Percentiles rank a stretch among this genome's conserved stretches.
phyloP scores from a whole-genome alignment of 2,888 invertebrate species.

The Oscheius onirici region DNA sequence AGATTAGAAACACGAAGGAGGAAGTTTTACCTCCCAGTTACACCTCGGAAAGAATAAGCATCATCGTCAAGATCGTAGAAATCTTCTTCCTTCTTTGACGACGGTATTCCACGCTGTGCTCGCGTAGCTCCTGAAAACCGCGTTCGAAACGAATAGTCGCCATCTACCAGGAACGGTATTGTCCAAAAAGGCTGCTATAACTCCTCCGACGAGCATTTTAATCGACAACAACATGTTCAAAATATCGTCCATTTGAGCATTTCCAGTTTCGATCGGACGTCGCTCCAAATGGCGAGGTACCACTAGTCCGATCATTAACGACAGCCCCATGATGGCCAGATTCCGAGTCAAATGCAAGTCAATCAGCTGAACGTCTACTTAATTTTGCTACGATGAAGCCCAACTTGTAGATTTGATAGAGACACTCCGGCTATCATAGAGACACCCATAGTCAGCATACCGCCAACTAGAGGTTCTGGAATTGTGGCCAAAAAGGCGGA shows the following conservation, averaged over 20 bases:
- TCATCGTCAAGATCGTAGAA: neutral
- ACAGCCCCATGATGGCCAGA: conserved; percentile 62
- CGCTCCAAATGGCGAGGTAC: conserved; percentile 57
- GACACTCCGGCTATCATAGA: conserved; percentile 66
- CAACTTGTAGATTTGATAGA: conserved; percentile 59
- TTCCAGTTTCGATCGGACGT: conserved; percentile 46
- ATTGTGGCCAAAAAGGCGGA: conserved; percentile 65
- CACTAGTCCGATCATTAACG: conserved; percentile 57
- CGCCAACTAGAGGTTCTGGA: conserved; percentile 65
- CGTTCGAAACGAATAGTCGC: neutral
- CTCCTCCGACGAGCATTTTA: conserved; percentile 73
- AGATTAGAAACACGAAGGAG: neutral
- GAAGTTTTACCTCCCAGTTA: neutral
- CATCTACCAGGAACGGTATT: conserved; percentile 65
- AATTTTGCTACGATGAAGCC: neutral
- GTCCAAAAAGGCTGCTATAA: conserved; percentile 73
- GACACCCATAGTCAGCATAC: conserved; percentile 64
- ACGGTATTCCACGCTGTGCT: conserved; percentile 53
- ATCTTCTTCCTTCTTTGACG: conserved; percentile 12
- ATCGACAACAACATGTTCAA: conserved; percentile 66
- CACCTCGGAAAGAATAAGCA: conserved; percentile 10
- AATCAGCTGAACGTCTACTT: conserved; percentile 38
- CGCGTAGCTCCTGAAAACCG: conserved; percentile 51
- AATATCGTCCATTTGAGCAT: conserved; percentile 51
- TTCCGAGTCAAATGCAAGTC: conserved; percentile 53